These are phyloP conservation scores for Clarias batrachus DNA, from an alignment of 2,113 vertebrate species.

Conservation along the genomic window DNA sequence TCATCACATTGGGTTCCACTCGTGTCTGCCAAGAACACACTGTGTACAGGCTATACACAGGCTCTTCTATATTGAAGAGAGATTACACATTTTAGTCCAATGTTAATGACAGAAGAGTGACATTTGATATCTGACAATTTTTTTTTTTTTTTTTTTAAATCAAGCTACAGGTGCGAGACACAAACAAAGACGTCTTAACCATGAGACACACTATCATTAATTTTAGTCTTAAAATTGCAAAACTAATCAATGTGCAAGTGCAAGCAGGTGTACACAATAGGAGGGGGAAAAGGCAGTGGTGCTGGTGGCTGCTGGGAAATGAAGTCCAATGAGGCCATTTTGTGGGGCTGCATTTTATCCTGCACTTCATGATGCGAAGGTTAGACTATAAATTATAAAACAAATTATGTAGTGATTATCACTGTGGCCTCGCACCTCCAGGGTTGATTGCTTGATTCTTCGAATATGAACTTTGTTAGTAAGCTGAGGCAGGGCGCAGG, in stretches of 20 bases:
- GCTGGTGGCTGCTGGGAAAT: not conserved
- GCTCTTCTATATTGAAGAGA: too few species aligned
- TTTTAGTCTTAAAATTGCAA: not conserved
- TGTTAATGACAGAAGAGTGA: not conserved
- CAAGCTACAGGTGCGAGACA: not conserved
- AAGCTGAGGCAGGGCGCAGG: too few species aligned
- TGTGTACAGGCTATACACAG: not conserved
- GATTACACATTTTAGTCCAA: not conserved
- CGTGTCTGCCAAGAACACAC: not conserved
- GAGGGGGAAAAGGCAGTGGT: not conserved
- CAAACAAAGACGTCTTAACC: not conserved
- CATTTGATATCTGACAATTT: not conserved
- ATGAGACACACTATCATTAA: not conserved
- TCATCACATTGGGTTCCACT: not conserved
- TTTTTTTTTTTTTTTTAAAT: too few species aligned
- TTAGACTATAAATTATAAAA: too few species aligned
- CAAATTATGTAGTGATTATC: too few species aligned
- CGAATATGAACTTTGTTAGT: too few species aligned
- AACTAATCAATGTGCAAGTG: not conserved
- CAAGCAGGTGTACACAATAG: not conserved
- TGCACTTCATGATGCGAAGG: not conserved
- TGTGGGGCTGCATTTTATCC: not conserved
- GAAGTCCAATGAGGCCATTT: not conserved
- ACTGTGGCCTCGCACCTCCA: too few species aligned
- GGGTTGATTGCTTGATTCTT: too few species aligned